Evolutionary conservation across 1,140 invertebrate species (phyloP), one percentile per base, ranked within the genome.

Genomic region (Globodera rostochiensis): DNA sequence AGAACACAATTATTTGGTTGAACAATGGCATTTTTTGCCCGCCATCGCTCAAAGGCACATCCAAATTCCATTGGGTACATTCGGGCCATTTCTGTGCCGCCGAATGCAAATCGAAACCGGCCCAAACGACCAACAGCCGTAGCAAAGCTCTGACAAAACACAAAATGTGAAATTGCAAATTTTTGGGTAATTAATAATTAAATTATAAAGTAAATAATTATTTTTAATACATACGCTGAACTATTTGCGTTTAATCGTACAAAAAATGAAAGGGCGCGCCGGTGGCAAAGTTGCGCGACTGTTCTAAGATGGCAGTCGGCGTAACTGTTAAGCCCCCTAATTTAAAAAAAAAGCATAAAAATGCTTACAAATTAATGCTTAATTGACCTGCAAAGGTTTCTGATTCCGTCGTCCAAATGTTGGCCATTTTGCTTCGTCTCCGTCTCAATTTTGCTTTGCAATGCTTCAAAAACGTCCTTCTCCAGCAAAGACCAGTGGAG

Each of bases 401-500:
- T 50, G 47, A 36, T 36, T 36, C 36, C 36, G 36, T 36, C 36
- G 36, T 36, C 36, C 36, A 36, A 36, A 36, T 2, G 36, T 49
- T 49, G n/a, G 5, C n/a, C 69, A 9, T 36, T 6, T 64, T 9
- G 13, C 19, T 13, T 46, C 2, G 13, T 1, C 4, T 57, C 47
- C 60, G 60, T 46, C 57, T 75, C 57, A n/a, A 47, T 49, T n/a
- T 57, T 75, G 49, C 46, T 49, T 57, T 78, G 66, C 45, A 69
- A 49, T 67, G 76, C 66, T 11, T 78, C 76, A 15, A 69, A 78
- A 45, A 78, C 25, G 70, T 78, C 76, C 9, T 70, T 78, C 70
- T 78, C 76, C 57, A 78, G 46, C 70, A 78, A 50, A 49, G 76
- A 78, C 76, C 76, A 78, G 21, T 78, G 76, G 1, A 78, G 46